Percentiles rank a stretch among this genome's conserved stretches.
phyloP scores from a whole-genome alignment of 2,113 vertebrate species.

The Ophiodon elongatus region DNA sequence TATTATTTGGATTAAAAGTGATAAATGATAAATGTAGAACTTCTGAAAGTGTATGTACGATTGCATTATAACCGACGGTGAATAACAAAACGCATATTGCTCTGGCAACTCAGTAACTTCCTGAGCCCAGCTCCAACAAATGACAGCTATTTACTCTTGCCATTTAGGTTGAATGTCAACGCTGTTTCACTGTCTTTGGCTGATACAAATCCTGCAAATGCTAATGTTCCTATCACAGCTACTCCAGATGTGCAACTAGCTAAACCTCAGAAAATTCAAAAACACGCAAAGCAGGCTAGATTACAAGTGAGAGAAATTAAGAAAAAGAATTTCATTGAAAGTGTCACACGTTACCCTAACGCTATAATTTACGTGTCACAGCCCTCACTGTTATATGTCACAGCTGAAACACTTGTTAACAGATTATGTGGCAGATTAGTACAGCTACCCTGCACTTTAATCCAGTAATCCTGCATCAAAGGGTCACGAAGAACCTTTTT shows the following conservation, averaged over 20 bases:
- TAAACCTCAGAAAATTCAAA: conserved; percentile 1
- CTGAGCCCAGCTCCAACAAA: neutral
- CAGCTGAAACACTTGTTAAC: conserved; percentile 73
- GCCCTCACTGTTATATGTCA: conserved; percentile 57
- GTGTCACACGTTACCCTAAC: conserved; percentile 58
- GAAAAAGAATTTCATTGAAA: conserved; percentile 44
- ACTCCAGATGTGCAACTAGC: conserved; percentile 28
- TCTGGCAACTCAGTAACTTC: conserved; percentile 8
- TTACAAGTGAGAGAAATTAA: conserved; percentile 61
- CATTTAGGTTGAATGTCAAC: conserved; percentile 41
- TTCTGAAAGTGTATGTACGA: neutral
- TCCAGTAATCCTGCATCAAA: conserved; percentile 83
- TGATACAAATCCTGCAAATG: conserved; percentile 33
- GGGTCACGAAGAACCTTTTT: conserved; percentile 71
- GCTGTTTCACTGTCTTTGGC: conserved; percentile 16
- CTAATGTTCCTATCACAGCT: conserved; percentile 29
- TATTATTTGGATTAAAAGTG: neutral
- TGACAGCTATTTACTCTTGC: conserved; percentile 16
- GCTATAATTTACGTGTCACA: conserved; percentile 54
- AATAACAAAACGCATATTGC: conserved; percentile 1
- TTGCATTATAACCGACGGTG: neutral
- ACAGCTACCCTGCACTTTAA: conserved; percentile 71
- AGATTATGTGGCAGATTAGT: conserved; percentile 79
- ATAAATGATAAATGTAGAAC: neutral
- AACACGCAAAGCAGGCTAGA: conserved; percentile 27